A percentile compares a stretch with the other conserved stretches of the same genome.
Conservation (phyloP, 2,113 vertebrate genomes). For the Glaucidium brasilianum region DNA sequence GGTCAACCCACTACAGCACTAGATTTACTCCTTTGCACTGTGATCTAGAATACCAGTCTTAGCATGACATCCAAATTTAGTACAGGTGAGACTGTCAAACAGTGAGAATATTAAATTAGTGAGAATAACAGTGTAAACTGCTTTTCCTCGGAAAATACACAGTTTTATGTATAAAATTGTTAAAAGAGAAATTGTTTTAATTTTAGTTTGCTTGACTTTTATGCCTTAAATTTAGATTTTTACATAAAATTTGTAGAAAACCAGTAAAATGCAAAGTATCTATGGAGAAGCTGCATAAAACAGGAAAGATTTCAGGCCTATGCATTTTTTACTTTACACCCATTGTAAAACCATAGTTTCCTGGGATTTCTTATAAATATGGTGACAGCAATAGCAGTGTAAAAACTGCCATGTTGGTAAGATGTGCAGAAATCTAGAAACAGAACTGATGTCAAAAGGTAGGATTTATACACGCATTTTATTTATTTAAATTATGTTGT, state of each 20-base stretch:
- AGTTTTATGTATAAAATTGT: background rate
- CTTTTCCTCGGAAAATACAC: background rate
- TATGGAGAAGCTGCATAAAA: background rate
- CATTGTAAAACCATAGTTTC: background rate
- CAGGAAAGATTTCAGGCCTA: background rate
- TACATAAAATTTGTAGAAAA: background rate
- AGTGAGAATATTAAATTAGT: background rate
- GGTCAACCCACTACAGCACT: background rate
- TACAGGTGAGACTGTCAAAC: background rate
- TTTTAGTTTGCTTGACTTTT: constrained; percentile 6
- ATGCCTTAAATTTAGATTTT: constrained; percentile 10
- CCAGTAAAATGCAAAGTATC: background rate
- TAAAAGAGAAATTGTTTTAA: constrained; percentile 32
- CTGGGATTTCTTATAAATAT: background rate
- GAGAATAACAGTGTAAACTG: background rate
- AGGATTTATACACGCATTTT: background rate
- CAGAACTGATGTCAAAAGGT: background rate
- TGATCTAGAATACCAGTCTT: background rate
- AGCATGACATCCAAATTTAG: background rate
- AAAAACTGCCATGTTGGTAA: background rate
- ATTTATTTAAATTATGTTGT: background rate
- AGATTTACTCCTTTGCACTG: background rate
- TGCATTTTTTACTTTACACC: background rate
- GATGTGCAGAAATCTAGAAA: background rate
- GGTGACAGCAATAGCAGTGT: background rate